These are phyloP conservation scores for Lacerta viridis DNA, from an alignment of 2,797 vertebrate genomes.

Conservation along the genomic window DNA sequence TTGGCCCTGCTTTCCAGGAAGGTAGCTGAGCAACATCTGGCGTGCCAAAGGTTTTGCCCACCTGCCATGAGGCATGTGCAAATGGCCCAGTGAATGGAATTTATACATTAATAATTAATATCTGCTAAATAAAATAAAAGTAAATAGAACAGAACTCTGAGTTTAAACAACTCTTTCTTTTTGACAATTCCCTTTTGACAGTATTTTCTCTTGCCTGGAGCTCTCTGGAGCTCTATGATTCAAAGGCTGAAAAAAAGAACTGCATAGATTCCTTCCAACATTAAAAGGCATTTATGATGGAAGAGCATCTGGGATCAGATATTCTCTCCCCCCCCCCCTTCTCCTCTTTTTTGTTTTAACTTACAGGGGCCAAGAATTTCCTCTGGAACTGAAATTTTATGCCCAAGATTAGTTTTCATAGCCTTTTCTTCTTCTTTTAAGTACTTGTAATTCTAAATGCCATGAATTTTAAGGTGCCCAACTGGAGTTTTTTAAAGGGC, in stretches of 20 bases:
- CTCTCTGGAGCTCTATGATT: background rate
- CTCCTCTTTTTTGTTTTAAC: background rate
- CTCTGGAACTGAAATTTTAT: background rate
- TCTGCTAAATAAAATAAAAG: background rate
- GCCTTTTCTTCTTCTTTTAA: background rate
- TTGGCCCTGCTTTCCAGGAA: no score
- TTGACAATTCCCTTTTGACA: background rate
- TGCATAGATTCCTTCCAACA: background rate
- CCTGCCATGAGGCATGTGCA: no score
- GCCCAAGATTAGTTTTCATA: background rate
- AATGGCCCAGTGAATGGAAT: background rate
- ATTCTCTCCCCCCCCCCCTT: no score
- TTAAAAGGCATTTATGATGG: background rate
- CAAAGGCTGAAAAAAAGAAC: background rate
- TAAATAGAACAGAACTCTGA: background rate
- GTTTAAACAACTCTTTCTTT: background rate
- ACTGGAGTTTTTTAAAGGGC: background rate
- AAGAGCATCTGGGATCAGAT: background rate
- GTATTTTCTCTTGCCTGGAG: background rate
- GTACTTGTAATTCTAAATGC: background rate
- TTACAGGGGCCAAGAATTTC: background rate
- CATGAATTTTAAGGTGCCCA: constrained; percentile 27
- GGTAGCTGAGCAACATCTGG: no score
- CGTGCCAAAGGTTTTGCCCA: no score
- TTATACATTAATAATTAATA: no score